Percentiles rank a stretch among this genome's conserved stretches.
Evolutionary conservation across 2,888 invertebrate genomes (phyloP).

Genomic region (Agapostemon virescens): DNA sequence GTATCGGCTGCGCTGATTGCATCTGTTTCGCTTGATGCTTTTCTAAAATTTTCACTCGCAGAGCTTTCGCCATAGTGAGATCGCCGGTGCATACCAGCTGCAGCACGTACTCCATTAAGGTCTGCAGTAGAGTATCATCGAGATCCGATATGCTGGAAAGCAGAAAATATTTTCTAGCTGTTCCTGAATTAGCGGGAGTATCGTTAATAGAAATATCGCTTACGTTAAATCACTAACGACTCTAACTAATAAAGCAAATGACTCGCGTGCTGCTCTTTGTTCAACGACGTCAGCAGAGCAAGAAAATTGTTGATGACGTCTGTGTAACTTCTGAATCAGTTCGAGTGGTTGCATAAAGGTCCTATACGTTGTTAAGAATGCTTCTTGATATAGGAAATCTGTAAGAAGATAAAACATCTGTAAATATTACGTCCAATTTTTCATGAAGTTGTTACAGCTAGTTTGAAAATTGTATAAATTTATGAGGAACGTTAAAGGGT

Average conservation of each 20-base stretch:
- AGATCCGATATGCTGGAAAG: slow-evolving; percentile 90
- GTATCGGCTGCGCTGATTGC: slow-evolving; percentile 80
- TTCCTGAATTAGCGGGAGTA: not conserved
- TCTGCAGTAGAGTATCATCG: slow-evolving; percentile 88
- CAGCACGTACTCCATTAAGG: slow-evolving; percentile 95
- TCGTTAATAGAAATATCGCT: slow-evolving; percentile 79
- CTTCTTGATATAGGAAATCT: slow-evolving; percentile 98
- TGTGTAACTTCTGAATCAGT: slow-evolving; percentile 91
- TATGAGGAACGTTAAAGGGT: not conserved
- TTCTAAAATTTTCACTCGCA: slow-evolving; percentile 94
- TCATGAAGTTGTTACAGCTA: not conserved
- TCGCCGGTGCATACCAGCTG: slow-evolving; percentile 96
- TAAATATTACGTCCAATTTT: not conserved
- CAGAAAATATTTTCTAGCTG: not conserved
- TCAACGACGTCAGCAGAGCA: slow-evolving; percentile 86
- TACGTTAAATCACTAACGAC: slow-evolving; percentile 98
- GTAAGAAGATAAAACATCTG: slow-evolving; percentile 60
- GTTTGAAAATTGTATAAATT: not conserved
- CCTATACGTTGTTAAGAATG: slow-evolving; percentile 98
- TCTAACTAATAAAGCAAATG: slow-evolving; percentile 95
- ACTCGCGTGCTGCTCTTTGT: slow-evolving; percentile 90
- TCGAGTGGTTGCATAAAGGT: slow-evolving; percentile 95
- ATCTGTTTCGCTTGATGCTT: slow-evolving; percentile 86
- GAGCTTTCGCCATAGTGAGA: slow-evolving; percentile 92
- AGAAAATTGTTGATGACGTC: slow-evolving; percentile 88